Evolutionary conservation across 2,113 vertebrate species (phyloP).

Genomic region (Salvelinus alpinus): DNA sequence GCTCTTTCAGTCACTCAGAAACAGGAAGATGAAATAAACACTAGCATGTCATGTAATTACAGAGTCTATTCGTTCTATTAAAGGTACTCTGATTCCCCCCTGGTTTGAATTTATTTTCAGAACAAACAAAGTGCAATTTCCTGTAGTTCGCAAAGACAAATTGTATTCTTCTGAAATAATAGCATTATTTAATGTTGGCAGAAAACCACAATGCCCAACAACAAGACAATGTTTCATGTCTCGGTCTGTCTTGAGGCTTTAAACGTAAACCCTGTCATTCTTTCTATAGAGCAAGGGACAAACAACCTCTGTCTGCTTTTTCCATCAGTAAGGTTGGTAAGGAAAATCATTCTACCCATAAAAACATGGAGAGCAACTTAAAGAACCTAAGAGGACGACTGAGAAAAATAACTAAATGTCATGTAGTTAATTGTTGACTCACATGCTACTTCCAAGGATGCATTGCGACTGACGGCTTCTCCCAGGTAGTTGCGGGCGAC

Average conservation of each 20-base stretch:
- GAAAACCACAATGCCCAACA: not conserved
- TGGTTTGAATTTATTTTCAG: conserved; percentile 24
- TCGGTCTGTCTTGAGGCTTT: conserved; percentile 5
- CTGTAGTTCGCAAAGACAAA: conserved; percentile 26
- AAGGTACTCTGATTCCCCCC: conserved; percentile 37
- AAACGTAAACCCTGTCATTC: conserved; percentile 13
- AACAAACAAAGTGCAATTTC: conserved; percentile 22
- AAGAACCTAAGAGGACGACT: not conserved
- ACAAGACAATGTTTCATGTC: not conserved
- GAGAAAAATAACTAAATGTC: not conserved
- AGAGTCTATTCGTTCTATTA: conserved; percentile 4
- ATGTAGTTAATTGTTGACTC: conserved; percentile 68
- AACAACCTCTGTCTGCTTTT: not conserved
- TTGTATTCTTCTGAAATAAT: conserved; percentile 30
- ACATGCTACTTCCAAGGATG: conserved; percentile 98
- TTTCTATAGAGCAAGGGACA: not conserved
- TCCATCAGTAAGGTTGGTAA: no score
- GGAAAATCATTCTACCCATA: no score
- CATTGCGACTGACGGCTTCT: conserved; percentile 95
- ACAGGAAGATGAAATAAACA: conserved; percentile 17
- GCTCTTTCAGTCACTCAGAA: not conserved
- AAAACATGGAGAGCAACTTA: not conserved
- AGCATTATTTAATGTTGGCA: conserved; percentile 19
- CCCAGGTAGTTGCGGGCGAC: conserved; percentile 98
- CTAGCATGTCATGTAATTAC: conserved; percentile 30